These are phyloP conservation scores for Melanchra persicariae DNA, from an alignment of 2,888 invertebrate species.

Conservation along the genomic window DNA sequence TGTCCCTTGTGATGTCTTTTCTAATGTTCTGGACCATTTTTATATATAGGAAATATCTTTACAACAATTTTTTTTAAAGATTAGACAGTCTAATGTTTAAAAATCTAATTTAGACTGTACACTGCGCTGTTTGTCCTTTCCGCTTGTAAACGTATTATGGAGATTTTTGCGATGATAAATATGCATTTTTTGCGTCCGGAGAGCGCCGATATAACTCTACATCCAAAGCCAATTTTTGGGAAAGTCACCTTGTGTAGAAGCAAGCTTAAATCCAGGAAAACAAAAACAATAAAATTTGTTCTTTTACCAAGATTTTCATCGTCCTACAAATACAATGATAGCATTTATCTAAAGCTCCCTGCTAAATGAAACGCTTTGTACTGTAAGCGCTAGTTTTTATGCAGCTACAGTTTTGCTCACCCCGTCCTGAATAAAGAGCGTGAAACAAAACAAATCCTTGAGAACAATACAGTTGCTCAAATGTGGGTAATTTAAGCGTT, in stretches of 20 bases:
- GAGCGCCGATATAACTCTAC: no score
- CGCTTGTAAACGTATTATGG: no score
- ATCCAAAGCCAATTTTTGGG: neutral
- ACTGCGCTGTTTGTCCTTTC: no score
- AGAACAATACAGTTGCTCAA: slow-evolving; percentile 47
- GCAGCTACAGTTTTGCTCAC: slow-evolving; percentile 27
- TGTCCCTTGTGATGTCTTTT: no score
- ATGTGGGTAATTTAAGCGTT: slow-evolving; percentile 50
- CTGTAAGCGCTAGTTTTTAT: slow-evolving; percentile 23
- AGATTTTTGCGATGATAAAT: no score
- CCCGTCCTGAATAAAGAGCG: slow-evolving; percentile 27
- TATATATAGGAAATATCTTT: no score
- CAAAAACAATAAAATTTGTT: neutral
- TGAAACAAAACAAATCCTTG: slow-evolving; percentile 55
- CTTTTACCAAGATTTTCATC: slow-evolving; percentile 8
- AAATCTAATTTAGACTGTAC: no score
- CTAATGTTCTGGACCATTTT: no score
- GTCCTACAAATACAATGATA: slow-evolving; percentile 21
- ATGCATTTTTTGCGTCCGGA: no score
- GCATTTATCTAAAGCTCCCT: slow-evolving; percentile 27
- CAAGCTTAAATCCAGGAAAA: neutral
- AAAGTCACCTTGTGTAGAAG: neutral
- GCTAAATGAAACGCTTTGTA: slow-evolving; percentile 26
- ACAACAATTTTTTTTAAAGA: no score
- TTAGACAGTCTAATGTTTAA: no score